These are phyloP conservation scores for Catostomus latipinnis DNA, from an alignment of 2,797 vertebrate genomes.

Conservation along the genomic window DNA sequence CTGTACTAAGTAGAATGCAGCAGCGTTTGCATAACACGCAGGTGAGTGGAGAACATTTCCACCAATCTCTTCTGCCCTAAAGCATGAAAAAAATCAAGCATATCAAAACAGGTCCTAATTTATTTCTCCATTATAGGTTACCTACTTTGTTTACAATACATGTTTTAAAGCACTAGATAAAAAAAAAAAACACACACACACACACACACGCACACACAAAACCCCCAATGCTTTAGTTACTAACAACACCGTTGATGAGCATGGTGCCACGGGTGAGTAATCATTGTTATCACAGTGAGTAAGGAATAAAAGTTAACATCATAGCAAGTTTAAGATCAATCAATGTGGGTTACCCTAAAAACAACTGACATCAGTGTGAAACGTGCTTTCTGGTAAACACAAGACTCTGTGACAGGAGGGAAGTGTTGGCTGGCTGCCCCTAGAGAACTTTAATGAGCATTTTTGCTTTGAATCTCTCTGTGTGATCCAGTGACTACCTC, in stretches of 20 bases:
- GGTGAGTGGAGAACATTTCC: background rate
- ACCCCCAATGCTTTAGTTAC: background rate
- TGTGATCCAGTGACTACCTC: constrained; percentile 39
- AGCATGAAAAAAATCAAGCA: background rate
- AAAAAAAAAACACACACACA: background rate
- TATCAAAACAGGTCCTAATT: background rate
- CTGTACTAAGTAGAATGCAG: constrained; percentile 10
- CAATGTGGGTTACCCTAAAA: background rate
- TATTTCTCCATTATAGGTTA: background rate
- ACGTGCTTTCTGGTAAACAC: constrained; percentile 15
- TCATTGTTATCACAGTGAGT: background rate
- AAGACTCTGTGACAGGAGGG: constrained; percentile 13
- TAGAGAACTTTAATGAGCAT: constrained; percentile 29
- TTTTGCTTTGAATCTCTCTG: constrained; percentile 30
- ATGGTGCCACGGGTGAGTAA: background rate
- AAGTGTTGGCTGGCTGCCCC: background rate
- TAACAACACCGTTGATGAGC: background rate
- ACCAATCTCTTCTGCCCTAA: background rate
- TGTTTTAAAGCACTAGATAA: background rate
- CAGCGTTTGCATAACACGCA: constrained; percentile 19
- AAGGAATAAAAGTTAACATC: background rate
- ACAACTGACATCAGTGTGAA: background rate
- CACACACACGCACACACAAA: too few relatives aligned
- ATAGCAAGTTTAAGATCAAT: background rate
- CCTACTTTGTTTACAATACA: too few relatives aligned